Conservation (phyloP, 2,888 invertebrate species). For the Anthophora plumipes region DNA sequence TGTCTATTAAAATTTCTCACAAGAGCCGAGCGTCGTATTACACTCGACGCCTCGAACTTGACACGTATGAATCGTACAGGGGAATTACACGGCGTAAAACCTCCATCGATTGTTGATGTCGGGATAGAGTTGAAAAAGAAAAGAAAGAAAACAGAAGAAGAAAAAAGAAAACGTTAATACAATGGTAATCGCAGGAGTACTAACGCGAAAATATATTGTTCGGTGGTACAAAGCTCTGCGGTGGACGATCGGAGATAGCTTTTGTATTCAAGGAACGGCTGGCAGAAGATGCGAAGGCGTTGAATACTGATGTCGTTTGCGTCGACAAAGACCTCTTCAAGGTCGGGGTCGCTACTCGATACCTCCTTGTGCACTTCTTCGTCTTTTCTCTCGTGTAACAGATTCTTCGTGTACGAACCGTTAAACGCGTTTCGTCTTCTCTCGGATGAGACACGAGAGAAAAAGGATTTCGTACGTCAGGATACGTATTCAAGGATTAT, state of each 20-base stretch:
- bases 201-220: constrained; percentile 61
- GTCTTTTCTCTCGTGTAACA: constrained; percentile 44
- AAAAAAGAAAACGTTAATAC: constrained; percentile 18
- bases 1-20: not conserved
- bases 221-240: constrained; percentile 56
- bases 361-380: constrained; percentile 63
- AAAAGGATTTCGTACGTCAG: not conserved
- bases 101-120: constrained; percentile 17
- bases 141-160: not conserved
- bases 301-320: constrained; percentile 82
- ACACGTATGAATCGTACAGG: not conserved
- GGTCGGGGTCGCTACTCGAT: constrained; percentile 79
- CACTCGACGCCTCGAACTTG: not conserved
- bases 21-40: not conserved
- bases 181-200: constrained; percentile 38
- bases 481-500: constrained; percentile 2
- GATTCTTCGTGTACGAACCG: constrained; percentile 53
- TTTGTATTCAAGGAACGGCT: constrained; percentile 79
- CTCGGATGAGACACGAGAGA: not conserved
- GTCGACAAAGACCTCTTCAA: constrained; percentile 84
- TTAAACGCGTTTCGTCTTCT: constrained; percentile 24
- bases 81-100: constrained; percentile 7
- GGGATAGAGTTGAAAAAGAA: too few relatives aligned
- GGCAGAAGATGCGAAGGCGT: constrained; percentile 81
- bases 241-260: constrained; percentile 41